Evolutionary conservation across 2,888 invertebrate species (phyloP), one percentile per base, ranked within the genome.

Genomic region (Lagria hirta): DNA sequence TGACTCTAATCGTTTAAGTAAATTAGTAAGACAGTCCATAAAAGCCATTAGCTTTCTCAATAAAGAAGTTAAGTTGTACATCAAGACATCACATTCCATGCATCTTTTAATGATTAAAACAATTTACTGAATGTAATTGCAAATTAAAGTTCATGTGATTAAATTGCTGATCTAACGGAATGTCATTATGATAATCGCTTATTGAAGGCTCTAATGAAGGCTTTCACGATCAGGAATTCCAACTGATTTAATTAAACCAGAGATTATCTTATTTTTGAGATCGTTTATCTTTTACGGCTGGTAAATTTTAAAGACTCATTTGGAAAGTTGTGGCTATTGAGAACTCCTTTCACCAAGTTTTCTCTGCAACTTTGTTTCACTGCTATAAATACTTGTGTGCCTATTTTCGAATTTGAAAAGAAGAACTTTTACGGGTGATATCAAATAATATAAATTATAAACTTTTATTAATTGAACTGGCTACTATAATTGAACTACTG

Each of bases 41-140:
- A n/a, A n/a, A n/a, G n/a, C n/a, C n/a, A n/a, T n/a, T n/a, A n/a
- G n/a, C n/a, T n/a, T n/a, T n/a, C n/a, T n/a, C n/a, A n/a, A n/a
- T n/a, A n/a, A n/a, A n/a, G n/a, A n/a, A n/a, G n/a, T n/a, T n/a
- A n/a, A n/a, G n/a, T n/a, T n/a, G n/a, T n/a, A n/a, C n/a, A n/a
- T n/a, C n/a, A n/a, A n/a, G 52, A 49, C 49, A 47, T 36, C 30
- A 50, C 49, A 55, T 52, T 47, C 52, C 52, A 48, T 48, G 38
- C 47, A 54, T 57, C 48, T 47, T 52, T 51, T 54, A 57, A 57
- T 62, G 57, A 59, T 58, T 55, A 49, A 55, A 52, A 53, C 60
- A 62, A 64, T 64, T 64, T 56, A 55, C 49, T 49, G n/a, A n/a
- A n/a, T n/a, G 56, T 60, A 61, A 63, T 63, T 59, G 59, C 57